Evolutionary conservation across 2,797 vertebrate genomes (phyloP).

Genomic region (Falco biarmicus): DNA sequence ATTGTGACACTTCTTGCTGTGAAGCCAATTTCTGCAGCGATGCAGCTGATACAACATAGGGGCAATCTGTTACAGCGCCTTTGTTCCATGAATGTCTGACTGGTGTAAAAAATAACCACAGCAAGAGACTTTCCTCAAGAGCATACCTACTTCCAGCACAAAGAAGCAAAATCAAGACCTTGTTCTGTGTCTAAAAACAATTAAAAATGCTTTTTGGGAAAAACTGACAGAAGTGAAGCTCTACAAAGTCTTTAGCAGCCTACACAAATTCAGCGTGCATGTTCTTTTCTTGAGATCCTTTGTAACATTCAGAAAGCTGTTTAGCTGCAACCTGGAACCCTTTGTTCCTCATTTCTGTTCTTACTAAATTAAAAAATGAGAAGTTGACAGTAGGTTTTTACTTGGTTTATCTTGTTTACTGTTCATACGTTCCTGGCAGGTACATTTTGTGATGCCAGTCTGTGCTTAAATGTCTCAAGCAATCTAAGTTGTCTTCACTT

Average conservation of each 20-base stretch:
- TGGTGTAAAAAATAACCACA: not conserved
- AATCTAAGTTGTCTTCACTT: not conserved
- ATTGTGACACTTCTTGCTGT: not conserved
- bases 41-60: not conserved
- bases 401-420: not conserved
- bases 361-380: not conserved
- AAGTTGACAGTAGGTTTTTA: not conserved
- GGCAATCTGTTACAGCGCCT: not conserved
- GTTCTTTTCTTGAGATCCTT: not conserved
- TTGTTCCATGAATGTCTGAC: not conserved
- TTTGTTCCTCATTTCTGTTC: not conserved
- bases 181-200: not conserved
- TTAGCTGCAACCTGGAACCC: not conserved
- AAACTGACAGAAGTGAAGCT: not conserved
- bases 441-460: not conserved
- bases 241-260: not conserved
- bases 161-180: not conserved
- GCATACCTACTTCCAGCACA: not conserved
- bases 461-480: not conserved
- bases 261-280: fast-evolving
- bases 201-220: not conserved
- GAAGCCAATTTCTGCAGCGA: not conserved
- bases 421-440: not conserved
- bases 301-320: not conserved
- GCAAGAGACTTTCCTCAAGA: not conserved